Conservation (phyloP, 2,113 vertebrate genomes). For the Pelvicachromis taeniatus region DNA sequence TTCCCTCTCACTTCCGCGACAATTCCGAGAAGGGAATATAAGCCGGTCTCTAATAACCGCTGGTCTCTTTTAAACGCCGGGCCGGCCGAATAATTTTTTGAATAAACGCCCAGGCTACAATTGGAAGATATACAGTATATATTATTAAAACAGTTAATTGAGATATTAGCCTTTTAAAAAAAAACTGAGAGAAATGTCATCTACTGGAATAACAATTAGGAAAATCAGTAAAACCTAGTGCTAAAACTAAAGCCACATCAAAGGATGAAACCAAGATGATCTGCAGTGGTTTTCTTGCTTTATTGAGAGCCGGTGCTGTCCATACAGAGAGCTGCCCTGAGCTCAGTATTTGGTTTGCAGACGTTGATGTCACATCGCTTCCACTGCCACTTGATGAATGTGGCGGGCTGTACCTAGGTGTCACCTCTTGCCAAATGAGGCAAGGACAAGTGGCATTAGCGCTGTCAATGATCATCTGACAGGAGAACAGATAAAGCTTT, state of each 20-base stretch:
- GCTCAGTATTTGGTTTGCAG: constrained; percentile 3
- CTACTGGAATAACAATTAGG: background rate
- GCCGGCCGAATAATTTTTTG: no score
- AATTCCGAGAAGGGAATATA: no score
- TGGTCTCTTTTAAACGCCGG: no score
- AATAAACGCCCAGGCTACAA: no score
- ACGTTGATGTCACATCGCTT: constrained; percentile 39
- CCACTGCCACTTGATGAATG: constrained; percentile 77
- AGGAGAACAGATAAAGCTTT: constrained; percentile 83
- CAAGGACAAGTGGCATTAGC: constrained; percentile 92
- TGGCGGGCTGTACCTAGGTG: constrained; percentile 77
- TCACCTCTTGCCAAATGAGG: constrained; percentile 85
- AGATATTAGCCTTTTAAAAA: background rate
- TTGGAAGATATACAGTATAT: no score
- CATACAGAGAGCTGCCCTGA: background rate
- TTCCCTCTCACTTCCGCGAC: no score
- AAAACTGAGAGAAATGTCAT: background rate
- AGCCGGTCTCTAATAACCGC: no score
- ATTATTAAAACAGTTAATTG: background rate
- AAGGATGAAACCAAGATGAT: constrained; percentile 6
- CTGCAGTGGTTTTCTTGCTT: background rate
- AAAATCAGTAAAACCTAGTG: background rate
- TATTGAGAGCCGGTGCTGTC: background rate
- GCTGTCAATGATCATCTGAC: constrained; percentile 90
- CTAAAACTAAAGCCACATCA: background rate